Evolutionary conservation across 2,888 invertebrate genomes (phyloP).

Genomic region (Oligia fasciuncula): DNA sequence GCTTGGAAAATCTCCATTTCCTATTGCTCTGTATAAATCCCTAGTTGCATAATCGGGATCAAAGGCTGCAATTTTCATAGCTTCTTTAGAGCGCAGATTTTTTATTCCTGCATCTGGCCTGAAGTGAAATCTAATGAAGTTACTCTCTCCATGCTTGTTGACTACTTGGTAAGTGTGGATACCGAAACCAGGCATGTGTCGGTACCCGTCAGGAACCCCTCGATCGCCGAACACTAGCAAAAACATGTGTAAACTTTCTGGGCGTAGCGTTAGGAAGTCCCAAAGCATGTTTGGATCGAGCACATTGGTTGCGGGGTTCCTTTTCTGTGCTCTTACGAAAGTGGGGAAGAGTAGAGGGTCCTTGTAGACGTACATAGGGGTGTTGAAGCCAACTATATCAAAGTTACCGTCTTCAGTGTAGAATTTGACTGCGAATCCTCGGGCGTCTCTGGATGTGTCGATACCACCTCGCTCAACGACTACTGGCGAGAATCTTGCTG

Average conservation of each 20-base stretch:
- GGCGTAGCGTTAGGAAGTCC: slow-evolving; percentile 96
- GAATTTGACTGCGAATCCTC: slow-evolving; percentile 97
- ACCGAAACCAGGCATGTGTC: slow-evolving; percentile 97
- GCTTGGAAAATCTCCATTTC: slow-evolving; percentile 91
- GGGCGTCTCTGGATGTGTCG: slow-evolving; percentile 95
- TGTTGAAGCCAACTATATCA: slow-evolving; percentile 97
- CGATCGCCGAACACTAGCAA: slow-evolving; percentile 95
- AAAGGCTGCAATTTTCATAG: slow-evolving; percentile 91
- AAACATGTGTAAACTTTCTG: slow-evolving; percentile 95
- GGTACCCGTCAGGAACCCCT: slow-evolving; percentile 96
- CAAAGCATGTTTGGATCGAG: slow-evolving; percentile 97
- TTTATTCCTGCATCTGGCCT: slow-evolving; percentile 96
- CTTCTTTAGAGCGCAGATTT: slow-evolving; percentile 92
- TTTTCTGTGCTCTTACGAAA: slow-evolving; percentile 97
- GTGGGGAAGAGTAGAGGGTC: slow-evolving; percentile 96
- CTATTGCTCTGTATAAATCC: slow-evolving; percentile 96
- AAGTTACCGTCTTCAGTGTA: slow-evolving; percentile 97
- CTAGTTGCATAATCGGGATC: slow-evolving; percentile 96
- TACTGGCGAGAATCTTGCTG: slow-evolving; percentile 94
- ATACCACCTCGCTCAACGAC: slow-evolving; percentile 96
- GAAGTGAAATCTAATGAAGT: slow-evolving; percentile 96
- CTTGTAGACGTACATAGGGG: slow-evolving; percentile 96
- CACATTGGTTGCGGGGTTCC: slow-evolving; percentile 96
- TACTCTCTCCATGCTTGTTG: slow-evolving; percentile 91
- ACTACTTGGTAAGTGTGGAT: slow-evolving; percentile 97